These are phyloP conservation scores for Isaurus tuberculatus DNA, from an alignment of 92 coral and sea anemone genomes.

Conservation along the genomic window DNA sequence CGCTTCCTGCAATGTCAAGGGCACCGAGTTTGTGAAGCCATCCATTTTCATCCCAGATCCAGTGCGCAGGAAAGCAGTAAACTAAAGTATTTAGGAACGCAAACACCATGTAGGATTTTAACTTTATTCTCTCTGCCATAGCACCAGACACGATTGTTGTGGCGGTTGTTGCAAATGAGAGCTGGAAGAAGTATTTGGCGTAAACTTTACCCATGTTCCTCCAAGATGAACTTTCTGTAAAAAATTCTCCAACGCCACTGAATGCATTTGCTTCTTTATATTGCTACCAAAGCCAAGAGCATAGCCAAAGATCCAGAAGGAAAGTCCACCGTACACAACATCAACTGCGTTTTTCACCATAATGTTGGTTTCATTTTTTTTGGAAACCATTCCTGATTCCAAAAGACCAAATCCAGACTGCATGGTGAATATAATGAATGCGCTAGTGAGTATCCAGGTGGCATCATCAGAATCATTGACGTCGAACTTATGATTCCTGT, in stretches of 20 bases:
- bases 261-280: neutral
- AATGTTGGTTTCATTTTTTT: too few relatives aligned
- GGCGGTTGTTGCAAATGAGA: constrained; percentile 43
- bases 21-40: constrained; percentile 76
- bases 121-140: constrained; percentile 49
- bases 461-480: neutral
- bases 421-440: neutral
- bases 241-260: neutral
- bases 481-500: neutral
- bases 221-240: neutral
- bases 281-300: neutral
- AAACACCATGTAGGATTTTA: constrained; percentile 80
- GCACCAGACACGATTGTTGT: neutral
- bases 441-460: neutral
- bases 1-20: constrained; percentile 88
- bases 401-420: neutral
- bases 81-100: constrained; percentile 77
- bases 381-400: neutral
- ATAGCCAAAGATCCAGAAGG: neutral
- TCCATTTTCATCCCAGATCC: constrained; percentile 44
- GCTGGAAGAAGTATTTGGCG: neutral
- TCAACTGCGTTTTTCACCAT: too few relatives aligned
- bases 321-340: neutral
- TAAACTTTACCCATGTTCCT: neutral
- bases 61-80: constrained; percentile 72